These are phyloP conservation scores for Galaxias olidus DNA, from an alignment of 2,797 vertebrate genomes.

Conservation along the genomic window DNA sequence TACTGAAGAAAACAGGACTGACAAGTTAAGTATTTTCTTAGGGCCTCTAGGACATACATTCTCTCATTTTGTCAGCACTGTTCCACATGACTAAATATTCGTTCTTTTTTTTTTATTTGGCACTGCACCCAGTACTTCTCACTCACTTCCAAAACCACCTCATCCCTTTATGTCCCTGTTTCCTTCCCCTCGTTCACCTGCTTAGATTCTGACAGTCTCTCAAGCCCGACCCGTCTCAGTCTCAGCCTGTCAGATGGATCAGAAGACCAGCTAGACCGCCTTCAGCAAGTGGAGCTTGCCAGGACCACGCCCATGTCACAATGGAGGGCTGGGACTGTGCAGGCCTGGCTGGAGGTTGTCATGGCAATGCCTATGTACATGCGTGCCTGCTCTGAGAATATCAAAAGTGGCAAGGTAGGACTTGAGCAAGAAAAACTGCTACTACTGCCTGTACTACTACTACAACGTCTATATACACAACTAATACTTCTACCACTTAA, in stretches of 20 bases:
- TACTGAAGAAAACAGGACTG: slow-evolving; percentile 13
- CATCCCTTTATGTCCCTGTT: slow-evolving; percentile 31
- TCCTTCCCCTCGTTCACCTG: slow-evolving; percentile 34
- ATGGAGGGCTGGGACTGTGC: slow-evolving; percentile 85
- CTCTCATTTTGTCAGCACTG: not conserved
- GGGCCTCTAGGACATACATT: no score
- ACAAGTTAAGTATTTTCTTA: not conserved
- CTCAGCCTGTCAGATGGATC: slow-evolving; percentile 81
- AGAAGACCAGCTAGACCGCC: slow-evolving; percentile 84
- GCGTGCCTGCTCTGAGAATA: slow-evolving; percentile 81
- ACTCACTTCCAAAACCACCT: slow-evolving; percentile 54
- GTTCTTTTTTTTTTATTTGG: slow-evolving; percentile 35
- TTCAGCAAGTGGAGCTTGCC: slow-evolving; percentile 83
- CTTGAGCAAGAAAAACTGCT: no score
- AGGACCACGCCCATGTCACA: slow-evolving; percentile 82
- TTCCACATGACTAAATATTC: slow-evolving; percentile 15
- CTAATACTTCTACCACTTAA: no score
- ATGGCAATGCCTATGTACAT: slow-evolving; percentile 91
- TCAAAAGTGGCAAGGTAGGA: slow-evolving; percentile 88
- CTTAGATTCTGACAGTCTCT: slow-evolving; percentile 77
- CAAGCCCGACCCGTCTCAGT: slow-evolving; percentile 72
- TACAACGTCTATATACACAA: no score
- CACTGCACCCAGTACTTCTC: slow-evolving; percentile 38
- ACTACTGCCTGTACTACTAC: no score
- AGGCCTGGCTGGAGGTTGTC: slow-evolving; percentile 89